phyloP scores from a whole-genome alignment of 2,113 vertebrate genomes.

The Oryzias curvinotus region DNA sequence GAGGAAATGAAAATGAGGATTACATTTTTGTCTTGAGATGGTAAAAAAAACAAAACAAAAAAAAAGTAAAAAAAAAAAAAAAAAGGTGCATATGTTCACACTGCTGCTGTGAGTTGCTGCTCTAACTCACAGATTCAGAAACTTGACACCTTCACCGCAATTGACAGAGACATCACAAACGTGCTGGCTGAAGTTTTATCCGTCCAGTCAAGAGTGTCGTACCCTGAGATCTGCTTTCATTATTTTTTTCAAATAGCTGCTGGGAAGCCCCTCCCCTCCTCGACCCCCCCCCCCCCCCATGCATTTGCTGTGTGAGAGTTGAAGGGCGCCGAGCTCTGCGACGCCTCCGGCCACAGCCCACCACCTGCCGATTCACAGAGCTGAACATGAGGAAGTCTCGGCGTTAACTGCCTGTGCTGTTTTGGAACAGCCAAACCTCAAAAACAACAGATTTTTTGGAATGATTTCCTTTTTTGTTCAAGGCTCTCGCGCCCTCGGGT shows the following conservation, averaged over 20 bases:
- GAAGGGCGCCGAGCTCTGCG: slow-evolving; percentile 21
- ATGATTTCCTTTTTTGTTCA: too few relatives aligned
- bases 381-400: slow-evolving; percentile 77
- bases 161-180: too few relatives aligned
- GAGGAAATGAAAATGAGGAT: background rate
- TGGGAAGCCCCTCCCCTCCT: background rate
- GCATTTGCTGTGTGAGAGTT: background rate
- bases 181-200: too few relatives aligned
- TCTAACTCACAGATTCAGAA: slow-evolving; percentile 1
- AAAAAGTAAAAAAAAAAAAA: background rate
- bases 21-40: background rate
- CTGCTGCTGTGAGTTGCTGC: slow-evolving; percentile 11
- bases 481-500: too few relatives aligned
- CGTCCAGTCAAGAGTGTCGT: too few relatives aligned
- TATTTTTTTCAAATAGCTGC: background rate
- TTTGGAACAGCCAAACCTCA: slow-evolving; percentile 68
- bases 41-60: background rate
- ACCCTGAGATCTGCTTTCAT: too few relatives aligned
- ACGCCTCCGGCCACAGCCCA: slow-evolving; percentile 45
- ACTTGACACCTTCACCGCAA: background rate
- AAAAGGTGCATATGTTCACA: background rate
- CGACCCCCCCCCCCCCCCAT: too few relatives aligned
- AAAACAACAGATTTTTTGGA: slow-evolving; percentile 71
- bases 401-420: slow-evolving; percentile 73
- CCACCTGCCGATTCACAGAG: slow-evolving; percentile 72